Conservation (phyloP, 2,888 invertebrate species). For the Acanthoscelides obtectus region DNA sequence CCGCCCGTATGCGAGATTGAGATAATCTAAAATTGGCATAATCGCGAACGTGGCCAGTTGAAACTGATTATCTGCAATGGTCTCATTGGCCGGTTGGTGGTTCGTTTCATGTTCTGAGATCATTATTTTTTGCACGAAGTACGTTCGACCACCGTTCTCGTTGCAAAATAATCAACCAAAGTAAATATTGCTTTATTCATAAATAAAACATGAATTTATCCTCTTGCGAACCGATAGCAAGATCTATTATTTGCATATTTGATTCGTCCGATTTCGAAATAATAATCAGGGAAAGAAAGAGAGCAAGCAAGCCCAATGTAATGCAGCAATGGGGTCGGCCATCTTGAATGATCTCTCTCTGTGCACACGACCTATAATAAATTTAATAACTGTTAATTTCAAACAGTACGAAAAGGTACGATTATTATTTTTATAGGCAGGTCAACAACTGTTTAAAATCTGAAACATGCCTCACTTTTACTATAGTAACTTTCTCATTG, state of each 20-base stretch:
- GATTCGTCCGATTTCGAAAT: constrained; percentile 42
- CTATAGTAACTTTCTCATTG: no score
- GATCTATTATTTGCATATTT: constrained; percentile 49
- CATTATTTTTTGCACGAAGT: constrained; percentile 36
- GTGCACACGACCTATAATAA: constrained; percentile 24
- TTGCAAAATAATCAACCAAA: constrained; percentile 46
- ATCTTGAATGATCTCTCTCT: neutral
- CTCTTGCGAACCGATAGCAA: constrained; percentile 22
- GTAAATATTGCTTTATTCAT: constrained; percentile 46
- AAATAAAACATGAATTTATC: constrained; percentile 47
- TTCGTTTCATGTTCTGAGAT: constrained; percentile 39
- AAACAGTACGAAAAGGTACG: neutral
- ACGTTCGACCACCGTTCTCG: constrained; percentile 6
- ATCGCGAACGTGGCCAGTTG: neutral
- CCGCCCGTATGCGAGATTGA: neutral
- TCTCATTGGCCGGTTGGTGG: constrained; percentile 18
- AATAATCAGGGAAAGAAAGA: neutral
- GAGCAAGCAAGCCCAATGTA: constrained; percentile 6
- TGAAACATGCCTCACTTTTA: no score
- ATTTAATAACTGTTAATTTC: constrained; percentile 23
- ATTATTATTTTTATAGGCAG: neutral
- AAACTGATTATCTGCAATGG: neutral
- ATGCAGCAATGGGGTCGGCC: constrained; percentile 23
- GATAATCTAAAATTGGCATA: constrained; percentile 1
- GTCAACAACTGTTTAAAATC: neutral